Evolutionary conservation across 2,797 vertebrate species (phyloP).

Genomic region (Sebastes steindachneri): DNA sequence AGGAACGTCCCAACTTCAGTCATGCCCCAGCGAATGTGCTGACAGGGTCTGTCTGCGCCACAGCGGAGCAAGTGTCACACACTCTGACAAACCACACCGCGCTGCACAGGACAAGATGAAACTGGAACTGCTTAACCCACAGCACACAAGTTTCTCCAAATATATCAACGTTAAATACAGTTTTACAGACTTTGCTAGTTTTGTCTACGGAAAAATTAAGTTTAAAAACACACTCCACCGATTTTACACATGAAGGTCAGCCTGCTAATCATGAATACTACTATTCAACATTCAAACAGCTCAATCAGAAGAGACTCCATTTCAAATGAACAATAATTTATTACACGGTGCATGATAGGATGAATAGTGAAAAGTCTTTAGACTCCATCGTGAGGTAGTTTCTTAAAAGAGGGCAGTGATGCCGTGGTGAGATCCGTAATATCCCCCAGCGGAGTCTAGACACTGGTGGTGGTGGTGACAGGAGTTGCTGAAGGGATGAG

Average conservation of each 20-base stretch:
- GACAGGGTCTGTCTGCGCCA: conserved; percentile 72
- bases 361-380: no score
- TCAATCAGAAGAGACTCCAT: no score
- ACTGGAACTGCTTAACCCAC: conserved; percentile 23
- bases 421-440: no score
- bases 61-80: conserved; percentile 61
- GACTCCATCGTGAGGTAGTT: no score
- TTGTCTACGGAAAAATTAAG: not conserved
- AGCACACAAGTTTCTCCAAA: conserved; percentile 14
- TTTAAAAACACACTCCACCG: not conserved
- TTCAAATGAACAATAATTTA: no score
- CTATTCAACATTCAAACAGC: not conserved
- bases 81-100: conserved; percentile 39
- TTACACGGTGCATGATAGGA: no score
- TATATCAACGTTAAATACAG: not conserved
- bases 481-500: no score
- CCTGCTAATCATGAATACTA: not conserved
- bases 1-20: conserved; percentile 71
- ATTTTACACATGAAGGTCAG: not conserved
- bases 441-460: no score
- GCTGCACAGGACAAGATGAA: conserved; percentile 34
- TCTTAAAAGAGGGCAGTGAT: no score
- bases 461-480: no score
- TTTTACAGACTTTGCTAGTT: conserved; percentile 1
- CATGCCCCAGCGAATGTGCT: conserved; percentile 73